phyloP scores from a whole-genome alignment of 2,888 invertebrate genomes.

The Hipparchia sbordonii region DNA sequence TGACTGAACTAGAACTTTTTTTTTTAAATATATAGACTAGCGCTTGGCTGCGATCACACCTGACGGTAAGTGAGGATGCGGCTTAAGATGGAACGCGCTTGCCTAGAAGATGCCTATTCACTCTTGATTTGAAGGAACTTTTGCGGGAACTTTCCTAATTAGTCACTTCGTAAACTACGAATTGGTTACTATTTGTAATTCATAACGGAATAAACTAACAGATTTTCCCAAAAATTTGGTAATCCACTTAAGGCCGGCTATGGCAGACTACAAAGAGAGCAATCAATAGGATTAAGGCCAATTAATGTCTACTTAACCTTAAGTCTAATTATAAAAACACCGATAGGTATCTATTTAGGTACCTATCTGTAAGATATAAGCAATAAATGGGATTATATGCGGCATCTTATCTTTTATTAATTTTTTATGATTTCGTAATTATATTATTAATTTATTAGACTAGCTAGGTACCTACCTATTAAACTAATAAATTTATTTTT shows the following conservation, averaged over 20 bases:
- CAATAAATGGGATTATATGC: conserved; percentile 70
- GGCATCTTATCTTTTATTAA: conserved; percentile 36
- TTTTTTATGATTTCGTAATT: conserved; percentile 19
- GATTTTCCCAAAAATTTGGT: neutral
- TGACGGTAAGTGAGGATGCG: too few relatives aligned
- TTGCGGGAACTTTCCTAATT: too few relatives aligned
- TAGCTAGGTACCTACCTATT: neutral
- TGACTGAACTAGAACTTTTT: too few relatives aligned
- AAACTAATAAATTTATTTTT: neutral
- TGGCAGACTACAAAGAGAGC: conserved; percentile 22
- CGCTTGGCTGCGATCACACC: too few relatives aligned
- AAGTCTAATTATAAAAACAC: conserved; percentile 41
- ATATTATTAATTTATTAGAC: neutral
- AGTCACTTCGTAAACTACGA: too few relatives aligned
- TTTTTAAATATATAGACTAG: too few relatives aligned
- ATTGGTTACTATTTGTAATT: too few relatives aligned
- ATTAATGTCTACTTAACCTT: conserved; percentile 38
- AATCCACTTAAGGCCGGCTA: neutral
- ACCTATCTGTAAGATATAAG: conserved; percentile 58
- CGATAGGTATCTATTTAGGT: conserved; percentile 24
- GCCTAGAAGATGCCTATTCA: too few relatives aligned
- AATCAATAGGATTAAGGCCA: conserved; percentile 40
- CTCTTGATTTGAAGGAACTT: too few relatives aligned
- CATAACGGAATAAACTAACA: neutral
- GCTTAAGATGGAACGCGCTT: too few relatives aligned